Base-by-base conservation (phyloP, 1,140 invertebrate species). In the Hyles euphorbiae region DNA sequence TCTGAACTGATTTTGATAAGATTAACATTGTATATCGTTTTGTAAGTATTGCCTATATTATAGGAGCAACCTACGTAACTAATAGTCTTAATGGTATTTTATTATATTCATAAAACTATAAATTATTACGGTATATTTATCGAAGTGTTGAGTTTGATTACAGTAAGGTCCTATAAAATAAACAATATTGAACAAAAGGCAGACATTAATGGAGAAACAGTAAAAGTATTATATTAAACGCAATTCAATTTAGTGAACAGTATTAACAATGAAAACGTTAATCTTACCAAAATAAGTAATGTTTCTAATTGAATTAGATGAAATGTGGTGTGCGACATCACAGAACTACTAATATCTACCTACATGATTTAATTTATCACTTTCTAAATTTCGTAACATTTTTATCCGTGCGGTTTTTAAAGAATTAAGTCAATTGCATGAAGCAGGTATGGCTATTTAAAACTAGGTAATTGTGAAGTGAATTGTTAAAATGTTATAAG, bases 11-110 rank as follows among this genome's bases (percentile, higher is more conserved):
- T 50, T 58, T 12, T 53, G 47, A 32, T 47, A 53, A 33, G 12
- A 44, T 9, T 43, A n/a, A 45, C 33, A 52, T 50, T 62, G 53
- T 40, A 32, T 54, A 48, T 47, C 47, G 36, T 53, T 49, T 53
- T 45, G 11, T 40, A 40, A 40, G 36, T 8, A 8, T 40, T 8
- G 36, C 36, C 36, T 8, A 40, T 22, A 22, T 22, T 22, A 22
- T 22, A 22, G 22, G 22, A 22, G 22, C 22, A 22, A 22, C 22
- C 1, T 53, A 48, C 47, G 53, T 48, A 33, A n/a, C 1, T 9
- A 36, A n/a, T 32, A 45, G 10, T 40, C 5, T 40, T 40, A 40
- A 40, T 40, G 1, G 36, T 40, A 40, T 40, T 5, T 40, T 40
- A 1, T 40, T 8, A 40, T 40, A 8, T 40, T 40, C 36, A 40